Base-by-base conservation (phyloP, 2,888 invertebrate species). In the Diogma glabrata region DNA sequence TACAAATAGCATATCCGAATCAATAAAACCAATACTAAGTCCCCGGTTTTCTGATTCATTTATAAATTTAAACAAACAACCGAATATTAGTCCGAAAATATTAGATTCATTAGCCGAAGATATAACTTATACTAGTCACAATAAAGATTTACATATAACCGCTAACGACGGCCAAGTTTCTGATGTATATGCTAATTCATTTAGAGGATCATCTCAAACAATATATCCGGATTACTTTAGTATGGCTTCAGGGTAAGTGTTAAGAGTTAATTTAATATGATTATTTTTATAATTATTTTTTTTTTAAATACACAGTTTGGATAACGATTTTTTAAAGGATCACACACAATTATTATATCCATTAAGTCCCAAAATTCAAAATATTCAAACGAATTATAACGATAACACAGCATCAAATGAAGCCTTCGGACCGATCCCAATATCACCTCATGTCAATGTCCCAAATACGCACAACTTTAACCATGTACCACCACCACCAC, bases 391-490 rank as follows among this genome's bases (percentile, higher is more conserved):
- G 9, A 24, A 24, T 24, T 7, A 24, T 24, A 24, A 7, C 9
- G 24, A 24, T 24, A 7, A 7, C 7, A 24, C 9, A 24, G 10
- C 7, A 60, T 59, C 23, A 57, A 63, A 50, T 60, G 55, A 49
- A 60, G 59, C 49, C 61, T 55, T 51, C 50, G 54, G 54, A 19
- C 57, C 56, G 43, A 64, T 67, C 57, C 70, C 69, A 45, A 65
- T 68, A 52, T 69, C 71, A 24, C 70, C 70, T 16, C 71, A 71
- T 57, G 71, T 70, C 8, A 71, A 71, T 61, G 70, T 70, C 28
- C 70, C 70, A 51, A 61, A 64, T 47, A 61, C 63, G 49, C 64
- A 62, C 50, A 63, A 64, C 53, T 67, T 64, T 55, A 60, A 66
- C 51, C 58, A 58, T 24, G 59, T 64, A 24, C 65, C 64, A 45